These are phyloP conservation scores for Corydoras sp. DNA, from an alignment of 2,113 vertebrate genomes.

Conservation along the genomic window DNA sequence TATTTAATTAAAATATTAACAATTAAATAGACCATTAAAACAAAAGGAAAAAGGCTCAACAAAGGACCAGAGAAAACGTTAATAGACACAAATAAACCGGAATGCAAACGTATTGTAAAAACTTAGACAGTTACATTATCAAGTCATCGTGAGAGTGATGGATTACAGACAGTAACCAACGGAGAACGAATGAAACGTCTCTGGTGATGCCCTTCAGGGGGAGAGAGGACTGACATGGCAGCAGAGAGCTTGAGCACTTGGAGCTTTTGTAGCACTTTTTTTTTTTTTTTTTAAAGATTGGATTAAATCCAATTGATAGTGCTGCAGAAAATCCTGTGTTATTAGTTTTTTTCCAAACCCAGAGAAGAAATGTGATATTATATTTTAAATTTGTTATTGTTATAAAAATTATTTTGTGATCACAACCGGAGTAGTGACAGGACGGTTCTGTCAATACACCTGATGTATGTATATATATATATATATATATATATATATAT, in stretches of 20 bases:
- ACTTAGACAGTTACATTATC: constrained; percentile 51
- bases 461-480: too few species aligned
- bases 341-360: too few species aligned
- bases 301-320: too few species aligned
- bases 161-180: constrained; percentile 62
- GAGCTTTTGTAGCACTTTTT: background rate
- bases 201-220: constrained; percentile 47
- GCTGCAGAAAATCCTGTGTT: too few species aligned
- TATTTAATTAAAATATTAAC: constrained; percentile 59
- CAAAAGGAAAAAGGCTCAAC: constrained; percentile 53
- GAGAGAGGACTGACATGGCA: constrained; percentile 22
- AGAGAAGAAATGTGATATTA: too few species aligned
- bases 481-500: too few species aligned
- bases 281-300: too few species aligned
- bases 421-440: too few species aligned
- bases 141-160: constrained; percentile 47
- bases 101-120: constrained; percentile 57
- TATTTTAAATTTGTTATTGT: too few species aligned
- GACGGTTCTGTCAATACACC: too few species aligned
- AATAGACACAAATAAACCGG: constrained; percentile 59
- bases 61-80: constrained; percentile 44
- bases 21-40: constrained; percentile 64
- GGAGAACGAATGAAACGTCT: constrained; percentile 38
- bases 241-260: constrained; percentile 17
- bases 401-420: too few species aligned